Evolutionary conservation across 2,113 vertebrate species (phyloP).

Genomic region (Trematomus loennbergii): DNA sequence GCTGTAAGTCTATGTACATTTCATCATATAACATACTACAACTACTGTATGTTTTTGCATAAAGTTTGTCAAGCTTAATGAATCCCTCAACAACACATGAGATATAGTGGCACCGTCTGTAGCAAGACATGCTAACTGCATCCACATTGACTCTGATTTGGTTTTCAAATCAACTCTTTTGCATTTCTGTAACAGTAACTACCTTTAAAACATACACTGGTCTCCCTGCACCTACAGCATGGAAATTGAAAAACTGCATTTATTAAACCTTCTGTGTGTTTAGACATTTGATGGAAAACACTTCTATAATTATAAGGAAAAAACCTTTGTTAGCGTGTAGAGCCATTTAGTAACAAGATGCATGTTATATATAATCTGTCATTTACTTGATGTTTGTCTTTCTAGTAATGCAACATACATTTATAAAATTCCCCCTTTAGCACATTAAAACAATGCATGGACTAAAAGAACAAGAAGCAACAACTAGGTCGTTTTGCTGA

Average conservation of each 20-base stretch:
- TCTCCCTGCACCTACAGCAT: neutral
- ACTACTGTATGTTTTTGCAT: constrained; percentile 47
- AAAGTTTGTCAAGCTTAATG: constrained; percentile 59
- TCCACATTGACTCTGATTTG: constrained; percentile 2
- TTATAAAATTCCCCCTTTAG: constrained; percentile 39
- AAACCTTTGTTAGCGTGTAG: constrained; percentile 54
- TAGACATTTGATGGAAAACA: constrained; percentile 21
- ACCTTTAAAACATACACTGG: constrained; percentile 4
- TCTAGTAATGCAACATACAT: constrained; percentile 30
- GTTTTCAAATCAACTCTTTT: constrained; percentile 27
- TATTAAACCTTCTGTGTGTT: constrained; percentile 16
- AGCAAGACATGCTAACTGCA: constrained; percentile 2
- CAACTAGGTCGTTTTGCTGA: constrained; percentile 45
- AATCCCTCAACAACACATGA: constrained; percentile 49
- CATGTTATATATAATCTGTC: constrained; percentile 25
- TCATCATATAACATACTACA: constrained; percentile 51
- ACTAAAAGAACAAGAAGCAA: constrained; percentile 34
- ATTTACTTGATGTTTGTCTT: constrained; percentile 24
- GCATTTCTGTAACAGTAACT: constrained; percentile 42
- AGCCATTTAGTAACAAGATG: constrained; percentile 49
- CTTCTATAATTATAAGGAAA: constrained; percentile 25
- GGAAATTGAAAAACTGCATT: constrained; percentile 3
- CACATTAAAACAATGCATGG: constrained; percentile 23
- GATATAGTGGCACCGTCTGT: constrained; percentile 9
- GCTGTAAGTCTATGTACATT: constrained; percentile 66